A percentile compares a stretch with the other conserved stretches of the same genome.
Evolutionary conservation across 2,888 invertebrate species (phyloP).

Genomic region (Cheilosia pagana): DNA sequence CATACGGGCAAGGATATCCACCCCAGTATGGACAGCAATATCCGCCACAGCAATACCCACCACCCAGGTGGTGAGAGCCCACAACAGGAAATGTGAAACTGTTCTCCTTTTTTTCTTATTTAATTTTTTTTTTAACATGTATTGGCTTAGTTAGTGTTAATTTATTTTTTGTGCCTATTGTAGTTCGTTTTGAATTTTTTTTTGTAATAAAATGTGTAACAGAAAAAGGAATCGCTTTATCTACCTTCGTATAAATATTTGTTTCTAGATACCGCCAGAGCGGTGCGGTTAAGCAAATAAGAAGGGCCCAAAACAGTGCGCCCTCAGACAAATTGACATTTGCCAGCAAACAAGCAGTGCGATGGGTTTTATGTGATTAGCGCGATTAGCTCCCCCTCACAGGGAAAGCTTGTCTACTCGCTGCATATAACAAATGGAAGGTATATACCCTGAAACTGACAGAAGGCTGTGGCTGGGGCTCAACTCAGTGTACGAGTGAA

Average conservation of each 20-base stretch:
- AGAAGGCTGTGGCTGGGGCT: constrained; percentile 7
- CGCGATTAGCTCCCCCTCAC: constrained; percentile 41
- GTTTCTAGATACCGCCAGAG: constrained; percentile 2
- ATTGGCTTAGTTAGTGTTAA: constrained; percentile 38
- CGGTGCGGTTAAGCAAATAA: background rate
- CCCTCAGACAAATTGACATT: constrained; percentile 50
- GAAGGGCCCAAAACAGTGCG: constrained; percentile 5
- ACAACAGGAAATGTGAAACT: constrained; percentile 1
- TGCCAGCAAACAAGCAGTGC: constrained; percentile 35
- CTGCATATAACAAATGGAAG: constrained; percentile 47
- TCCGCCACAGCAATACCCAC: constrained; percentile 55
- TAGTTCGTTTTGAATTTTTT: constrained; percentile 2
- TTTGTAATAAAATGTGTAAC: background rate
- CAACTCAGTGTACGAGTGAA: constrained; percentile 2
- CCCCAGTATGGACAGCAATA: constrained; percentile 43
- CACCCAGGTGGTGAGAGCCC: constrained; percentile 56
- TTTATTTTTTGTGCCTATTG: constrained; percentile 32
- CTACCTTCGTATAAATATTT: constrained; percentile 38
- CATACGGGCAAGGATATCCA: constrained; percentile 65
- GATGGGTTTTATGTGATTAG: constrained; percentile 57
- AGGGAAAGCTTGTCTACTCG: background rate
- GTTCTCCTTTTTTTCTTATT: background rate
- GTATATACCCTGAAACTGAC: constrained; percentile 24
- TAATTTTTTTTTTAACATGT: background rate
- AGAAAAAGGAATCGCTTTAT: constrained; percentile 4